Base-by-base conservation (phyloP, 2,797 vertebrate species). In the Halcyon badia region DNA sequence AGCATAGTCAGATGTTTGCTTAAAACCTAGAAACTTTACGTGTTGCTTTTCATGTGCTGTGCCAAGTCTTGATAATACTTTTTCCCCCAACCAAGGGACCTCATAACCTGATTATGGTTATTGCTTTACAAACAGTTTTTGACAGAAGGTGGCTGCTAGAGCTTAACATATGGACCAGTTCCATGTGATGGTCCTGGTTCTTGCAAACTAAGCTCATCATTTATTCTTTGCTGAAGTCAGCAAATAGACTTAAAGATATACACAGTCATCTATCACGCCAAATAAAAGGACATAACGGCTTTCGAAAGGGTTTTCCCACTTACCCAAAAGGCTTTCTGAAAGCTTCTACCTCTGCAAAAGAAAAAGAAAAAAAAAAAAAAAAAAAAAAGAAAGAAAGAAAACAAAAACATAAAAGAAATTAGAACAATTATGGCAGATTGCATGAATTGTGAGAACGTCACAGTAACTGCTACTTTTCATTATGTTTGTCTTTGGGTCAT, bases 301-400 rank as follows among this genome's bases (percentile, higher is more conserved):
- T 99, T 99, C 97, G 96, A 98, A 99, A 98, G 99, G 99, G 98
- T 99, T 99, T 98, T 99, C 99, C 99, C 99, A 99, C 99, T 99
- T 98, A 98, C 98, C 99, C 99, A 99, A 99, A 99, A 99, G 98
- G 99, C 99, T 99, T 99, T 99, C 98, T 98, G 98, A 99, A 99
- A 99, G 99, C 99, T 99, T 99, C 99, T 99, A 99, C 99, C 99
- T 99, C 99, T 99, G 99, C 99, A 99, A 99, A 98, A 99, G 98
- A 98, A 98, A 98, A 97, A 97, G 98, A 98, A 98, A 95, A 97
- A 35, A 82, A 94, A 98, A 95, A 89, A 98, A 97, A 96, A 97
- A 88, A 98, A 94, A 94, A 95, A 98, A 96, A 97, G 98, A 98
- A 98, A 46, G 46, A 46, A 46, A 46, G 21, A 46, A 46, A 94